These are phyloP conservation scores for Pogoniulus pusillus DNA, from an alignment of 2,797 vertebrate genomes.

Conservation along the genomic window DNA sequence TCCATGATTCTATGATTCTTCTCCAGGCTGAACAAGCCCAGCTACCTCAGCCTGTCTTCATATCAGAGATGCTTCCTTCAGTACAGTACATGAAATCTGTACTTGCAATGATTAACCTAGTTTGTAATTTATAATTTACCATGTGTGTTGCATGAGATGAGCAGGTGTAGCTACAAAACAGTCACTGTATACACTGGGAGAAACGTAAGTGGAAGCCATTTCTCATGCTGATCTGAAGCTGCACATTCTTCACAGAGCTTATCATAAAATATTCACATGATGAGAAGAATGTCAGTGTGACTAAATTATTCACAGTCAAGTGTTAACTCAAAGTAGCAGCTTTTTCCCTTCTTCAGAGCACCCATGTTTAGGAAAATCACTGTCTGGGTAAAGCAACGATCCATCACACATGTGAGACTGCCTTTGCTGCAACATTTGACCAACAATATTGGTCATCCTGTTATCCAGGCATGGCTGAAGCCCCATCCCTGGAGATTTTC, in stretches of 20 bases:
- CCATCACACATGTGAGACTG: background rate
- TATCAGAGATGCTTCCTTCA: background rate
- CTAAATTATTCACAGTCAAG: conserved; percentile 48
- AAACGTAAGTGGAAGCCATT: background rate
- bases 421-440: background rate
- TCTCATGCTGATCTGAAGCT: conserved; percentile 3
- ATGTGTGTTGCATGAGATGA: background rate
- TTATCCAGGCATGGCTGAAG: no score
- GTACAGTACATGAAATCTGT: background rate
- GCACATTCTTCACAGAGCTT: conserved; percentile 25
- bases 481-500: no score
- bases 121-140: background rate
- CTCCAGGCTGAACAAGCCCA: no score
- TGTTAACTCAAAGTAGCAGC: background rate
- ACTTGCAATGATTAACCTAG: background rate
- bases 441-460: background rate
- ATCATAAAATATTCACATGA: conserved; percentile 57
- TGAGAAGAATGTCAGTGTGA: conserved; percentile 24
- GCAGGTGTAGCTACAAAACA: background rate
- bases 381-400: background rate
- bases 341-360: background rate
- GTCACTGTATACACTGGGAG: background rate
- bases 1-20: no score
- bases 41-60: no score
- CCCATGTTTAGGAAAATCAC: background rate